Base-by-base conservation (phyloP, 2,113 vertebrate genomes). In the Oncorhynchus nerka region DNA sequence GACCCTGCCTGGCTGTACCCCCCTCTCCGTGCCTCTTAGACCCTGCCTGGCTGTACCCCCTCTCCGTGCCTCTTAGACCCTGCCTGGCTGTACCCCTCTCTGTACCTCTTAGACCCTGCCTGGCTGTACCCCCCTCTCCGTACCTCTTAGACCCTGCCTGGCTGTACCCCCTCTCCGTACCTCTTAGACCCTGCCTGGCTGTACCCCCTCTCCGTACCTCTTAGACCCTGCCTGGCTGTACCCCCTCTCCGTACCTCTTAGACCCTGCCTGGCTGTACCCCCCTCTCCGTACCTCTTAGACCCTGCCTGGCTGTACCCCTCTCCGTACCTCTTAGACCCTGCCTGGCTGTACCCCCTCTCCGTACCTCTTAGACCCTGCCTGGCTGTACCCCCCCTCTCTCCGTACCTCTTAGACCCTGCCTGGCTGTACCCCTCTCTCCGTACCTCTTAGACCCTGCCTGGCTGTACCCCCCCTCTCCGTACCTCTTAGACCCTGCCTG, bases 71-170 rank as follows among this genome's bases (percentile, higher is more conserved):
- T 93, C 88, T 93, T 68, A 93, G 82, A 0, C 93, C 93, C 77
- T 95, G 95, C 45, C 93, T 90, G 34, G n/a, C n/a, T n/a, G n/a
- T n/a, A n/a, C n/a, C n/a, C 1, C 39, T 64, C 9, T 28, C 22
- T 3, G 26, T 84, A 97, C 96, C 96, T 93, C 88, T 93, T 68
- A 93, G 82, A 0, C 93, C 93, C 77, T 95, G 95, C 45, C 93
- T 90, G 34, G 91, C 86, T 95, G 5, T 6, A 34, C 32, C 32
- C 95, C 45, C 39, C 34, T 64, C 8, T 26, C n/a, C 7, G 13
- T 84, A 97, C 96, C 96, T 93, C 88, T 93, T 68, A 93, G 82
- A 0, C 93, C 93, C 77, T 95, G 95, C 45, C 93, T 90, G 34
- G n/a, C n/a, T n/a, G n/a, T n/a, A n/a, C n/a, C n/a, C n/a, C 1